phyloP scores from a whole-genome alignment of 2,113 vertebrate genomes.

The Camarhynchus parvulus region DNA sequence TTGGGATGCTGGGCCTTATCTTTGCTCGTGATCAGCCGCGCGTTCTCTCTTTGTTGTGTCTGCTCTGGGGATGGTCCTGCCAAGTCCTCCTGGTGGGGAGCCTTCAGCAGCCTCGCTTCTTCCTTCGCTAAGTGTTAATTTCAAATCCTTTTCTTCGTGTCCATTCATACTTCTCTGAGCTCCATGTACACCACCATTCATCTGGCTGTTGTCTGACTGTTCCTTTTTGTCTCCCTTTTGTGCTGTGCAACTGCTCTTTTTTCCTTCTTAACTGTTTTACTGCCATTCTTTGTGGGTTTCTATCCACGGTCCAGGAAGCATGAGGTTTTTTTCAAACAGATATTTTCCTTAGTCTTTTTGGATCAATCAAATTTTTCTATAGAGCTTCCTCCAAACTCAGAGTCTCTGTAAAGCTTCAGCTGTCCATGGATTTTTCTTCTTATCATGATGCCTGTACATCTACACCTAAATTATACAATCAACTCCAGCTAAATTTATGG shows the following conservation, averaged over 20 bases:
- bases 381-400: not conserved
- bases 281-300: not conserved
- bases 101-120: not conserved
- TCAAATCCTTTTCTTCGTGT: conserved; percentile 21
- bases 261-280: not conserved
- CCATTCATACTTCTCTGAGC: not conserved
- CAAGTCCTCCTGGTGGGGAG: not conserved
- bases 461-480: not conserved
- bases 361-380: not conserved
- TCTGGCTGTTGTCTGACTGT: not conserved
- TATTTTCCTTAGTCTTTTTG: not conserved
- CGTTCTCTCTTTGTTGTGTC: not conserved
- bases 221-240: not conserved
- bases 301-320: not conserved
- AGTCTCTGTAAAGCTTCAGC: not conserved
- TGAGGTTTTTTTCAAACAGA: not conserved
- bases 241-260: not conserved
- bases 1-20: not conserved
- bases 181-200: not conserved
- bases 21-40: not conserved
- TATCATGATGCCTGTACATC: not conserved
- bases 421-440: not conserved
- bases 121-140: conserved; percentile 10
- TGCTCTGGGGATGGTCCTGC: not conserved
- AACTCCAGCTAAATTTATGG: not conserved